These are phyloP conservation scores for Sciurus niger DNA, from an alignment of 2,113 vertebrate species.

Conservation along the genomic window DNA sequence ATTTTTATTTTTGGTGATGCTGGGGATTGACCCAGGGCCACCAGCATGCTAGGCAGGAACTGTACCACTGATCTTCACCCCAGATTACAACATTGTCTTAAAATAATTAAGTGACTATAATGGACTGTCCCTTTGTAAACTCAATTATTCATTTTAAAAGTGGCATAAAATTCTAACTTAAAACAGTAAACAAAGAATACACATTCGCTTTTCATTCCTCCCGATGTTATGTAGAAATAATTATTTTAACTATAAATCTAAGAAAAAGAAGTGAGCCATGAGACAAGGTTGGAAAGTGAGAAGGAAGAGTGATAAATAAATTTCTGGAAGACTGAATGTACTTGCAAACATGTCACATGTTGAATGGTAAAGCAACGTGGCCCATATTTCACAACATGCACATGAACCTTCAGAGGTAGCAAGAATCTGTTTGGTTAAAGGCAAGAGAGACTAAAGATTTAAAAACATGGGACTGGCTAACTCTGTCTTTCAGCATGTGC, in stretches of 20 bases:
- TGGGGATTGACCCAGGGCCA: too few relatives aligned
- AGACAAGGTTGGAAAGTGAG: background rate
- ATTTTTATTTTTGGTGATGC: too few relatives aligned
- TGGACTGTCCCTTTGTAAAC: background rate
- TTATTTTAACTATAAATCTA: background rate
- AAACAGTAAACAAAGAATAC: background rate
- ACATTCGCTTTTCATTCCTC: slow-evolving; percentile 15
- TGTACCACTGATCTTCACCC: too few relatives aligned
- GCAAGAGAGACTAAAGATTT: background rate
- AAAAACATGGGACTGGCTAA: background rate
- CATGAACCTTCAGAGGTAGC: background rate
- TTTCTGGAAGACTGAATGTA: background rate
- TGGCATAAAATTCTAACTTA: background rate
- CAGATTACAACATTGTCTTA: background rate
- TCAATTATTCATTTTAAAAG: slow-evolving; percentile 31
- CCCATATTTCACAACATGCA: background rate
- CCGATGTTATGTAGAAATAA: background rate
- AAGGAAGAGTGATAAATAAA: background rate
- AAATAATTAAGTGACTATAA: background rate
- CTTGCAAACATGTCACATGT: background rate
- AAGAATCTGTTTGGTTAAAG: background rate
- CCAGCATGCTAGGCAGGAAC: too few relatives aligned
- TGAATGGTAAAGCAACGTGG: background rate
- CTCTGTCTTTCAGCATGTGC: background rate
- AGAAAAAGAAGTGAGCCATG: background rate